A percentile compares a stretch with the other conserved stretches of the same genome.
These are phyloP conservation scores for Clarias laeviceps DNA, from an alignment of 2,797 vertebrate genomes.

Conservation along the genomic window DNA sequence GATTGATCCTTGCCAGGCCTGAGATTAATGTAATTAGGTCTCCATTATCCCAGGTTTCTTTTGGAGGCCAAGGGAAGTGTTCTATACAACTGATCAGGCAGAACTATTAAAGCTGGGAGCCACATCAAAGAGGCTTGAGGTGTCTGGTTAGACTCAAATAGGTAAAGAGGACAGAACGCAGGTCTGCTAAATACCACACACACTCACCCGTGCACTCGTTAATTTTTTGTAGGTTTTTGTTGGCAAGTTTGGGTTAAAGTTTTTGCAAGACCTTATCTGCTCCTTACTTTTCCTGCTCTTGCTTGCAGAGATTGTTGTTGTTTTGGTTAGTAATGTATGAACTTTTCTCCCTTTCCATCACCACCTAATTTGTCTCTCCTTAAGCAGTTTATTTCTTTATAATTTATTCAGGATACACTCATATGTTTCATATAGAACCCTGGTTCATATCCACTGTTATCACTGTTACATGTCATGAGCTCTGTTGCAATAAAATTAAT, in stretches of 20 bases:
- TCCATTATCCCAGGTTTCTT: constrained; percentile 63
- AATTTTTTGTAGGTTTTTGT: constrained; percentile 9
- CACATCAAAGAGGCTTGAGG: constrained; percentile 81
- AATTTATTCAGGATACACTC: not conserved
- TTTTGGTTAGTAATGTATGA: not conserved
- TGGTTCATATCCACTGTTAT: constrained; percentile 4
- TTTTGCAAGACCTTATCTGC: not conserved
- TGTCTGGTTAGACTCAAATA: constrained; percentile 82
- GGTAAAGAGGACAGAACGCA: constrained; percentile 65
- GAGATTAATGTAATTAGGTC: constrained; percentile 71
- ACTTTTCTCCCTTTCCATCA: not conserved
- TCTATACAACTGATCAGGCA: constrained; percentile 84
- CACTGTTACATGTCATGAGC: not conserved
- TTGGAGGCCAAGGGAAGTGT: constrained; percentile 72
- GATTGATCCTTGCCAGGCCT: constrained; percentile 66
- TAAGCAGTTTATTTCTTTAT: not conserved
- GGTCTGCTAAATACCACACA: constrained; percentile 57
- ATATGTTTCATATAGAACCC: not conserved
- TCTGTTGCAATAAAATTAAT: not conserved
- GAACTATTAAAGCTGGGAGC: constrained; percentile 78
- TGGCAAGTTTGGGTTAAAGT: not conserved
- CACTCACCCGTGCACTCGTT: constrained; percentile 8
- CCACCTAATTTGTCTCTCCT: not conserved
- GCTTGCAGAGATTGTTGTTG: not conserved
- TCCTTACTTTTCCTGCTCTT: not conserved